Evolutionary conservation across 1,140 invertebrate genomes (phyloP), one percentile per base, ranked within the genome.

Genomic region (Drosophila insularis): DNA sequence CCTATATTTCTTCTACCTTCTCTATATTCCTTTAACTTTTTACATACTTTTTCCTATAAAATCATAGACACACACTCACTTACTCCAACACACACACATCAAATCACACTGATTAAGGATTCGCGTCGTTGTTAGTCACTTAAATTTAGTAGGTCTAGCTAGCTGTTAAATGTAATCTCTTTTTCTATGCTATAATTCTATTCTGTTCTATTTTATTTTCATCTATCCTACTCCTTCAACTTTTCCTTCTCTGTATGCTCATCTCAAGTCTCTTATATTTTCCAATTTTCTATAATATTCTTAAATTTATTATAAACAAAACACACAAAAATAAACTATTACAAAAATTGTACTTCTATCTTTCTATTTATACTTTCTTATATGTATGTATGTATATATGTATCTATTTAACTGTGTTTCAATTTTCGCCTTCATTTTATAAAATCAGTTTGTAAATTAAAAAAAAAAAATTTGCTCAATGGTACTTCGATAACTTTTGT

Each of bases 111-210:
- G 71, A 39, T 66, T 31, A 58, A 39, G 55, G 78, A 81, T 77
- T 86, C 81, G 82, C 82, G 78, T 78, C 82, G 78, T 78, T 61
- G 75, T 86, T 27, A 86, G 81, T 86, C 81, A 86, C 82, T 76
- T 72, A 81, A 87, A 81, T 65, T 81, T 78, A 87, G 82, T 86
- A 81, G 78, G 87, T 79, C 75, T 87, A 86, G 79, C 78, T 74
- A 84, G 80, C 68, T 76, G 68, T 85, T 85, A 80, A 84, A 63
- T 59, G 8, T 43, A 14, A 58, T 40, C 63, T 19, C 8, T 37
- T 58, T 27, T 27, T 27, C 27, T 27, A 27, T 27, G 0, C 27
- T 27, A 5, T 5, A 4, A 23, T 23, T 27, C 23, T 27, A 27
- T 5, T 37, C 31, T 32, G 8, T 56, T 14, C n/a, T 11, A 55